These are phyloP conservation scores for Dendrolimus punctatus DNA, from an alignment of 1,140 invertebrate species.

Conservation along the genomic window DNA sequence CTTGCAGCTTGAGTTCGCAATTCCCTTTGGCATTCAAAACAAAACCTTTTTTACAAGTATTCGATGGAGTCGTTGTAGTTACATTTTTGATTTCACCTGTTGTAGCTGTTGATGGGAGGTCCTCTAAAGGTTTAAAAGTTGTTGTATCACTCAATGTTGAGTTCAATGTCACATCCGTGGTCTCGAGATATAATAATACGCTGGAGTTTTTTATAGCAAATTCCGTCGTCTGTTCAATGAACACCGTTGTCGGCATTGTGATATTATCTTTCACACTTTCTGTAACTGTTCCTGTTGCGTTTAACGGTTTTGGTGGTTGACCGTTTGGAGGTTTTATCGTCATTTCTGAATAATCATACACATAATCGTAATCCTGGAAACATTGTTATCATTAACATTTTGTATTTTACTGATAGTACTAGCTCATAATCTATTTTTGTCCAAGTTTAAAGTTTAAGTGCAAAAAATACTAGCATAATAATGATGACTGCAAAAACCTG, in stretches of 20 bases:
- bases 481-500: not conserved
- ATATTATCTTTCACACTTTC: conserved; percentile 27
- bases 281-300: conserved; percentile 25
- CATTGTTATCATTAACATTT: not conserved
- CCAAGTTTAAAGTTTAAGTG: too few relatives aligned
- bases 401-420: too few relatives aligned
- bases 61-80: conserved; percentile 11
- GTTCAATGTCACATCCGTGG: conserved; percentile 5
- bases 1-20: conserved; percentile 54
- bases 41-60: conserved; percentile 57
- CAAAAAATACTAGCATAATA: not conserved
- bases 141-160: too few relatives aligned
- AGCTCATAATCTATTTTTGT: too few relatives aligned
- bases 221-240: conserved; percentile 12
- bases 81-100: conserved; percentile 2
- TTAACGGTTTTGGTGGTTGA: conserved; percentile 55
- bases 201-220: conserved; percentile 8
- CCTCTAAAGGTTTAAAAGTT: too few relatives aligned
- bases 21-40: conserved; percentile 52
- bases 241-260: conserved; percentile 23
- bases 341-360: conserved; percentile 74
- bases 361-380: conserved; percentile 75
- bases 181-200: not conserved
- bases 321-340: conserved; percentile 71
- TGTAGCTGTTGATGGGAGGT: not conserved